Conservation (phyloP, 2,113 vertebrate genomes). For the Balaeniceps rex region DNA sequence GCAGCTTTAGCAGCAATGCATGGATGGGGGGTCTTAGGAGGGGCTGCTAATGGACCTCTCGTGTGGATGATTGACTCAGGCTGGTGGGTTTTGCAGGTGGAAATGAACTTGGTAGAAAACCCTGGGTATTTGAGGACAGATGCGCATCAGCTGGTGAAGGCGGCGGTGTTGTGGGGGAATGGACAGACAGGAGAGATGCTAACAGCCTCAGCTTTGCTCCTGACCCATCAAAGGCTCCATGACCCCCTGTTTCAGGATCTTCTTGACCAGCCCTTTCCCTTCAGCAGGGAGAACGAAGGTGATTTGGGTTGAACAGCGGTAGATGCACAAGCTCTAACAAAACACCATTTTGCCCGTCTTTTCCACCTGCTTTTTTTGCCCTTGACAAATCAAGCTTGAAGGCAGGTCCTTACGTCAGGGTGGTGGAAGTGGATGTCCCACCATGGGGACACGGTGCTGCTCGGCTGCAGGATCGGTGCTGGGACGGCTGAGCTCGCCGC, state of each 20-base stretch:
- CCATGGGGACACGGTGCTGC: accelerated
- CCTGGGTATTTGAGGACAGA: background rate
- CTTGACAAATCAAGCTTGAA: background rate
- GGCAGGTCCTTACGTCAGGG: accelerated
- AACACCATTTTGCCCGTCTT: background rate
- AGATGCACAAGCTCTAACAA: accelerated
- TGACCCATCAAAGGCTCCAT: no score
- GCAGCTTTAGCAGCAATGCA: background rate
- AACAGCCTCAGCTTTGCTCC: background rate
- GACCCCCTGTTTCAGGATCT: background rate
- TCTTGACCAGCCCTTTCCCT: background rate
- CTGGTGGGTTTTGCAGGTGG: background rate
- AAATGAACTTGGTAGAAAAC: background rate
- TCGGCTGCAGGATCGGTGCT: accelerated
- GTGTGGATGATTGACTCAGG: accelerated
- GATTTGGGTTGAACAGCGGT: background rate
- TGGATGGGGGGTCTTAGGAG: background rate
- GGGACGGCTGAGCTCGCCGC: background rate
- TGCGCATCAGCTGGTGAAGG: background rate
- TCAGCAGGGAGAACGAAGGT: accelerated
- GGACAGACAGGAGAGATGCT: background rate
- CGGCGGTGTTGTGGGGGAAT: accelerated
- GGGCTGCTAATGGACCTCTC: background rate
- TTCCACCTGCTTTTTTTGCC: background rate
- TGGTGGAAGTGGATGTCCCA: background rate